Base-by-base conservation (phyloP, 1,140 invertebrate genomes). In the Fopius arisanus region DNA sequence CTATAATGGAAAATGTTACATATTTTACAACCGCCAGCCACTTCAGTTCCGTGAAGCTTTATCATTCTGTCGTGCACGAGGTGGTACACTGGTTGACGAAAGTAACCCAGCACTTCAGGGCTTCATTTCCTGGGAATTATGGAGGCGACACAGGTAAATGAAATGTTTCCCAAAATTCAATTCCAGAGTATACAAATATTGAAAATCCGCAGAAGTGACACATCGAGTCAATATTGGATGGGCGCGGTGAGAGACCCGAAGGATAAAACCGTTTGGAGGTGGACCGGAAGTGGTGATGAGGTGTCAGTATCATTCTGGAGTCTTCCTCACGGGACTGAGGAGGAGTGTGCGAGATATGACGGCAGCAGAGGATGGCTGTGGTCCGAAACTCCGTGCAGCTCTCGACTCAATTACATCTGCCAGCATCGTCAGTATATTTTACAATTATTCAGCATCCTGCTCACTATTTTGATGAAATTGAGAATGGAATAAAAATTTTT, bases 1-100 rank as follows among this genome's bases (percentile, higher is more conserved):
- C 0, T 98, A 98, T 86, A 97, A 97, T 82, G 96, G 96, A 63
- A 97, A 97, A 88, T 98, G 96, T 84, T 98, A 98, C 83, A 96
- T 97, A 74, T 98, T 98, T 88, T 97, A 97, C 87, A 96, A 96
- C 80, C 89, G 95, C 29, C 95, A 97, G 80, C 95, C 95, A 0
- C 84, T 94, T 75, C 92, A 91, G 74, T 96, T 97, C 84, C 88
- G 92, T 26, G 94, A 96, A 48, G 94, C 96, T 0, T 84, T 96
- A 9, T 88, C 91, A 0, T 96, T 96, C 82, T 98, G 96, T 81
- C 90, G 92, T 51, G 90, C 91, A 0, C 89, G 96, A 28, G 87
- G 91, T 19, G 96, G 96, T 0, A 94, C 94, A 0, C 86, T 98
- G 3, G 94, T 98, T 0, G 95, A 97, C 78, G 96, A 97, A 84